Conservation (phyloP, 2,113 vertebrate species). For the Ctenomys sociabilis region DNA sequence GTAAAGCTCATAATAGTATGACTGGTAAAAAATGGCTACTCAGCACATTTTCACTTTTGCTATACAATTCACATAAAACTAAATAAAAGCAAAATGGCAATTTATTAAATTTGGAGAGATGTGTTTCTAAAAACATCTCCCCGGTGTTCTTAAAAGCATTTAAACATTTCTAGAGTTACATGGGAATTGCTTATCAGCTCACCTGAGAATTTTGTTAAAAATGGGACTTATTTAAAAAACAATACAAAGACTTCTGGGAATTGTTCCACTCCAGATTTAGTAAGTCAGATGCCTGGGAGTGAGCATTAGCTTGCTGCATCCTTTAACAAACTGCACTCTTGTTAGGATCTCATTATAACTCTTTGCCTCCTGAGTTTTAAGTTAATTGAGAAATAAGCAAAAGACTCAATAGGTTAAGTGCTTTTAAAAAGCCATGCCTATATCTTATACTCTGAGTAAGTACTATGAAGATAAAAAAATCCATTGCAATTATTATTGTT, state of each 20-base stretch:
- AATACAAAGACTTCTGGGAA: background rate
- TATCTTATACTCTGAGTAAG: background rate
- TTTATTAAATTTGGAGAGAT: background rate
- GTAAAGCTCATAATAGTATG: background rate
- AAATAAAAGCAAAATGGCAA: constrained; percentile 9
- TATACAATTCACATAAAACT: constrained; percentile 22
- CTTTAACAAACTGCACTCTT: background rate
- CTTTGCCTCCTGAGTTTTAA: background rate
- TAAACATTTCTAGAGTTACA: background rate
- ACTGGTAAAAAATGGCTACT: background rate
- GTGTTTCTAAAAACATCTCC: background rate
- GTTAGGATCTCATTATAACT: background rate
- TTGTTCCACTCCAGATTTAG: background rate
- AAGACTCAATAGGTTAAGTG: background rate
- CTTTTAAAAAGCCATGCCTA: background rate
- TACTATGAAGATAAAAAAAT: background rate
- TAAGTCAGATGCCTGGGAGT: background rate
- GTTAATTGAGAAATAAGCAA: background rate
- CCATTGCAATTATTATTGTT: background rate
- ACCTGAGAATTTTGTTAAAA: background rate
- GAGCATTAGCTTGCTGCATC: background rate
- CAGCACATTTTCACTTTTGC: background rate
- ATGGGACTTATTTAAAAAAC: background rate
- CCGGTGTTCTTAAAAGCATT: background rate
- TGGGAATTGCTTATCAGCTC: background rate